A percentile compares a stretch with the other conserved stretches of the same genome.
These are phyloP conservation scores for Osmerus mordax DNA, from an alignment of 2,113 vertebrate species.

Conservation along the genomic window DNA sequence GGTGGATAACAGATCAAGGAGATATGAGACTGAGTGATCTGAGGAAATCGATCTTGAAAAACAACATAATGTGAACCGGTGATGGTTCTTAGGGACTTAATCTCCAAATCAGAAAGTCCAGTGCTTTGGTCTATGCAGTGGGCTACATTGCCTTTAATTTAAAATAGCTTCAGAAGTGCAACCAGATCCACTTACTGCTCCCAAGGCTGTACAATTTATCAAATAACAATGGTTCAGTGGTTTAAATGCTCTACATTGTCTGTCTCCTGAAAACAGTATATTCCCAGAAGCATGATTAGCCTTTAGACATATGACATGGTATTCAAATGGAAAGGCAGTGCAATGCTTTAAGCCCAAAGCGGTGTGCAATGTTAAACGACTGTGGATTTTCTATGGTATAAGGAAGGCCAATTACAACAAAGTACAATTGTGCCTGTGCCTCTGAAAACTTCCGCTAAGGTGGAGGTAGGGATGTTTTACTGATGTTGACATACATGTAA, in stretches of 20 bases:
- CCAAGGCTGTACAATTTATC: neutral
- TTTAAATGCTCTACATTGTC: neutral
- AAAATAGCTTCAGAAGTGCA: neutral
- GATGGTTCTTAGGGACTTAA: neutral
- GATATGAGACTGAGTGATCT: neutral
- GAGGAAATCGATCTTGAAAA: neutral
- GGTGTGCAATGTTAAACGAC: too few species aligned
- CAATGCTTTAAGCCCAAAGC: too few species aligned
- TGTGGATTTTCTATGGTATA: neutral
- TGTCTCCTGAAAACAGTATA: neutral
- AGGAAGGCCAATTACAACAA: neutral
- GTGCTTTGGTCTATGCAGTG: neutral
- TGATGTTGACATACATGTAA: neutral
- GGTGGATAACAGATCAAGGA: neutral
- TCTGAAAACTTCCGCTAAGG: conserved; percentile 9
- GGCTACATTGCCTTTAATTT: neutral
- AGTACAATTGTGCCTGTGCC: neutral
- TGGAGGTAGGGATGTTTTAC: neutral
- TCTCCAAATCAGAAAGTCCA: neutral
- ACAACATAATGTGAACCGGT: neutral
- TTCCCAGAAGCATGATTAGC: neutral
- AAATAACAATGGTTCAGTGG: neutral
- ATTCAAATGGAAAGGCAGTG: neutral
- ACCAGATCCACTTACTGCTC: neutral
- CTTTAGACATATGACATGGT: neutral